These are phyloP conservation scores for Dissostichus mawsoni DNA, from an alignment of 2,113 vertebrate species.

Conservation along the genomic window DNA sequence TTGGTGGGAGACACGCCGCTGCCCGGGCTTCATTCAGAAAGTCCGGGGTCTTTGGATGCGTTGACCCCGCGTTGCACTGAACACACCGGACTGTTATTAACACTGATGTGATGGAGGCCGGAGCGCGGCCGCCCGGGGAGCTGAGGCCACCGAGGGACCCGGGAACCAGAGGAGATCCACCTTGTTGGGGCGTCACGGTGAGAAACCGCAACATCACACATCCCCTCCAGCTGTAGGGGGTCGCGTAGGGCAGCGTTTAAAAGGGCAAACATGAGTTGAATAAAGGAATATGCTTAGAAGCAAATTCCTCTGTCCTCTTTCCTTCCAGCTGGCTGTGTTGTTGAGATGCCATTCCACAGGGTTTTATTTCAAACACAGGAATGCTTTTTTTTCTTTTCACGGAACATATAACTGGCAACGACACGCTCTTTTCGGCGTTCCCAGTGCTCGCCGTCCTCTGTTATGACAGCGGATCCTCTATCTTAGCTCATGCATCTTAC, in stretches of 20 bases:
- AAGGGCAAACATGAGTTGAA: constrained; percentile 68
- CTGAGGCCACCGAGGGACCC: constrained; percentile 24
- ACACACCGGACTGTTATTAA: constrained; percentile 52
- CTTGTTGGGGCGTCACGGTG: constrained; percentile 51
- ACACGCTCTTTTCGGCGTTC: constrained; percentile 11
- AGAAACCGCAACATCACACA: constrained; percentile 40
- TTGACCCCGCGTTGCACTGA: constrained; percentile 30
- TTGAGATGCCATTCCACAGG: constrained; percentile 9
- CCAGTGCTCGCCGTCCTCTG: constrained; percentile 27
- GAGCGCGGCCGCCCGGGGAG: constrained; percentile 10
- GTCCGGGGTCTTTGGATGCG: not conserved
- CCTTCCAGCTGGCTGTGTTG: constrained; percentile 28
- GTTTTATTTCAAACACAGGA: constrained; percentile 19
- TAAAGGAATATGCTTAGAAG: constrained; percentile 43
- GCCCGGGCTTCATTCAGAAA: constrained; percentile 39
- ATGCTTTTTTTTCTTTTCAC: not conserved
- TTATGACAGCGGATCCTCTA: constrained; percentile 56
- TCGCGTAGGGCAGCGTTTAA: constrained; percentile 45
- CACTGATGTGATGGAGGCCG: constrained; percentile 33
- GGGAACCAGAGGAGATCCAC: constrained; percentile 48
- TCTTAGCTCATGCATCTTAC: constrained; percentile 45
- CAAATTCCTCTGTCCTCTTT: not conserved
- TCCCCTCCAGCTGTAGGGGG: constrained; percentile 62
- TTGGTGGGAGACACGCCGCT: constrained; percentile 16
- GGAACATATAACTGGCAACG: constrained; percentile 26